A percentile compares a stretch with the other conserved stretches of the same genome.
These are phyloP conservation scores for Ammodytes marinus DNA, from an alignment of 2,113 vertebrate genomes.

Conservation along the genomic window DNA sequence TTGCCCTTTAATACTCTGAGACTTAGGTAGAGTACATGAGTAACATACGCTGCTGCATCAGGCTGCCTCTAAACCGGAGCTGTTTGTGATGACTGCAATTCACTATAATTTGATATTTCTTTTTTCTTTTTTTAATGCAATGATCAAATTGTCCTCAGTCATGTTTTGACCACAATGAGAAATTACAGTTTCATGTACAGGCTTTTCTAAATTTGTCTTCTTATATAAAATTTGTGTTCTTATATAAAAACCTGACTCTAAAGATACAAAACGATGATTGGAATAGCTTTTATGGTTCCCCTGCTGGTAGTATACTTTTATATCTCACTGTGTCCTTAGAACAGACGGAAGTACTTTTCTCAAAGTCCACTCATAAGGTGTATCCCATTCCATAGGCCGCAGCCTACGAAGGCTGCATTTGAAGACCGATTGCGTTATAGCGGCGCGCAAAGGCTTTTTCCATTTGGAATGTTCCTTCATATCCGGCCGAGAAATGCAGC, in stretches of 20 bases:
- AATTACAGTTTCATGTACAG: not conserved
- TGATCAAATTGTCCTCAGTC: not conserved
- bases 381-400: too few species aligned
- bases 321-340: not conserved
- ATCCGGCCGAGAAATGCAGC: too few species aligned
- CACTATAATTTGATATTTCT: not conserved
- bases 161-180: not conserved
- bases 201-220: not conserved
- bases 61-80: not conserved
- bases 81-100: not conserved
- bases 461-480: too few species aligned
- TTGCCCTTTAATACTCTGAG: conserved; percentile 60
- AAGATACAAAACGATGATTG: not conserved
- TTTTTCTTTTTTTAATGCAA: too few species aligned
- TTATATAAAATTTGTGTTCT: too few species aligned
- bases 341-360: not conserved
- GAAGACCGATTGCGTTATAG: too few species aligned
- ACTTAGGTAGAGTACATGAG: conserved; percentile 38
- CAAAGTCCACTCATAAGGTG: not conserved
- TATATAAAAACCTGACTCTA: not conserved
- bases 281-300: not conserved
- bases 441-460: too few species aligned
- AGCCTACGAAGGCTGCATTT: too few species aligned
- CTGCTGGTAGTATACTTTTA: not conserved
- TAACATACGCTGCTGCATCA: conserved; percentile 33